Evolutionary conservation across 2,888 invertebrate species (phyloP), one percentile per base, ranked within the genome.

Genomic region (Lithosia quadra): DNA sequence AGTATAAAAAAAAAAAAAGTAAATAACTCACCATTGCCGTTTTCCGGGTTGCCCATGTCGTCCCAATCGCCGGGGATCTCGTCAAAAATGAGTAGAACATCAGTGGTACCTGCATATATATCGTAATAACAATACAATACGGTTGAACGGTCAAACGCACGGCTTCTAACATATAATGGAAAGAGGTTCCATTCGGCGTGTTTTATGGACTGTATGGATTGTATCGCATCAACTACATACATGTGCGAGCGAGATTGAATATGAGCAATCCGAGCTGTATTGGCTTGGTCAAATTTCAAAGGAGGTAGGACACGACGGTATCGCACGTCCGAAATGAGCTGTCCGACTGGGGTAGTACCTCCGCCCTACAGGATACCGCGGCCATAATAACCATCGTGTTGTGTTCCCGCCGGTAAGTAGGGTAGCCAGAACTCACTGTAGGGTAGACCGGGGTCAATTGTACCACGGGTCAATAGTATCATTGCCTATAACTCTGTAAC

Each of bases 111-210:
- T 87, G 88, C 78, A 86, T 91, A 87, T 91, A 92, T 88, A 87
- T 65, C 49, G 57, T 21, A 67, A 61, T 73, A 82, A 91, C 90
- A 90, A 90, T 90, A 77, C 67, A 36, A 7, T 78, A 82, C 74
- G 88, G 84, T 77, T 78, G 68, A 80, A 85, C 76, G 91, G 78
- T 82, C 84, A 67, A 88, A 87, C 85, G 92, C 91, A 80, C 79
- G 80, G 82, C 49, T 90, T 84, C 80, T 73, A 80, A 76, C 76
- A 75, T 75, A 93, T 91, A 93, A 93, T 92, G 76, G 86, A 72
- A 76, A 72, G 75, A 82, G 77, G 59, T 60, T 73, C 77, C 72
- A 80, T 78, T 79, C 75, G 78, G 75, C 75, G 78, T 76, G 67
- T 34, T 75, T 84, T 82, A 79, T 76, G 78, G 34, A 22, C 43